Conservation (phyloP, 2,797 vertebrate genomes). For the Schizopygopsis malacanthus region DNA sequence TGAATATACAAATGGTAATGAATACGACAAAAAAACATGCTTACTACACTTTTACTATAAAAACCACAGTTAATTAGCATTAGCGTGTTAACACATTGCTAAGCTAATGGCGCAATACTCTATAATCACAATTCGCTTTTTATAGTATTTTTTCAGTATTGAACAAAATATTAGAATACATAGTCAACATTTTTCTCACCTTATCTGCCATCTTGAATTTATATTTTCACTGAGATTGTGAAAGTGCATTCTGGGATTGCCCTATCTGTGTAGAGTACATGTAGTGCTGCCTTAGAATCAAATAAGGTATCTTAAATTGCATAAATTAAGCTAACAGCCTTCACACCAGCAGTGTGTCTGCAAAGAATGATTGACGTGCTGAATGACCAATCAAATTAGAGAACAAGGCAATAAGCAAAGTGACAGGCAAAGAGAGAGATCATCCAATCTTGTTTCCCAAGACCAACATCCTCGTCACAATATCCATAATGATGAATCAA, state of each 20-base stretch:
- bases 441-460: background rate
- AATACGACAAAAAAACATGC: background rate
- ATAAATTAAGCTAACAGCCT: background rate
- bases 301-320: background rate
- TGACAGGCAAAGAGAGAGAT: background rate
- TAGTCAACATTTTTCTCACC: background rate
- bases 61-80: background rate
- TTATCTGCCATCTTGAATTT: background rate
- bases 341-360: background rate
- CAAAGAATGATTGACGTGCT: background rate
- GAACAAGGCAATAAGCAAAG: constrained; percentile 17
- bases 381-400: constrained; percentile 13
- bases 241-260: background rate
- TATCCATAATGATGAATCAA: constrained; percentile 19
- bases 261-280: background rate
- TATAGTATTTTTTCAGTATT: background rate
- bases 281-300: background rate
- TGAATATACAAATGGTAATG: background rate
- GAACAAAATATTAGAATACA: background rate
- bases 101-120: background rate
- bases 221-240: background rate
- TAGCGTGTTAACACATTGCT: background rate
- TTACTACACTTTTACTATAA: background rate
- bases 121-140: background rate
- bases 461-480: constrained; percentile 9